Evolutionary conservation across 1,140 invertebrate species (phyloP).

Genomic region (Neodiprion virginianus): DNA sequence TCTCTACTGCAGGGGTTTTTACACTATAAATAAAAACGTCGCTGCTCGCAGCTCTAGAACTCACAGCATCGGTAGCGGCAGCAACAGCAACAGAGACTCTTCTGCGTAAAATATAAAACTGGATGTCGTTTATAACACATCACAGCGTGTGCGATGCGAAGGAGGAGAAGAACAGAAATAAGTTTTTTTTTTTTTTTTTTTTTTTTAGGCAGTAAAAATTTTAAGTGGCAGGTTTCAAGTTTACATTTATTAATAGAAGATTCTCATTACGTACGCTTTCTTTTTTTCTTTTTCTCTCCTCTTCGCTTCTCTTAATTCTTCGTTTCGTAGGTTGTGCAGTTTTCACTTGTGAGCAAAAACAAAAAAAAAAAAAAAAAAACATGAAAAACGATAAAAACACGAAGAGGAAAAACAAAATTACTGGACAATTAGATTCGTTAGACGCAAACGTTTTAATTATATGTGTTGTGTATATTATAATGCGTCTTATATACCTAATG

Average conservation of each 20-base stretch:
- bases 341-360: background rate
- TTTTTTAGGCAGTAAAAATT: background rate
- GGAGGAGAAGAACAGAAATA: too few relatives aligned
- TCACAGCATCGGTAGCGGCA: background rate
- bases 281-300: too few relatives aligned
- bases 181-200: background rate
- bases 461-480: too few relatives aligned
- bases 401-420: background rate
- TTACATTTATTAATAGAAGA: too few relatives aligned
- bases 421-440: background rate
- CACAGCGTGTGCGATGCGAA: too few relatives aligned
- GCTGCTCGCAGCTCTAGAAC: background rate
- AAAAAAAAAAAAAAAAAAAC: background rate
- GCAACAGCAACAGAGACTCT: background rate
- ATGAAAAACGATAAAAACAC: background rate
- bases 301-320: too few relatives aligned
- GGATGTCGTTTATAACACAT: too few relatives aligned
- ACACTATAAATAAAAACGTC: background rate
- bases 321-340: background rate
- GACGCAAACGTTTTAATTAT: too few relatives aligned
- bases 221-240: too few relatives aligned
- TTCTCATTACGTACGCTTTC: too few relatives aligned
- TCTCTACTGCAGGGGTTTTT: background rate
- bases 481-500: too few relatives aligned
- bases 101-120: background rate